phyloP scores from a whole-genome alignment of 2,888 invertebrate genomes.

The Nemoura dubitans region DNA sequence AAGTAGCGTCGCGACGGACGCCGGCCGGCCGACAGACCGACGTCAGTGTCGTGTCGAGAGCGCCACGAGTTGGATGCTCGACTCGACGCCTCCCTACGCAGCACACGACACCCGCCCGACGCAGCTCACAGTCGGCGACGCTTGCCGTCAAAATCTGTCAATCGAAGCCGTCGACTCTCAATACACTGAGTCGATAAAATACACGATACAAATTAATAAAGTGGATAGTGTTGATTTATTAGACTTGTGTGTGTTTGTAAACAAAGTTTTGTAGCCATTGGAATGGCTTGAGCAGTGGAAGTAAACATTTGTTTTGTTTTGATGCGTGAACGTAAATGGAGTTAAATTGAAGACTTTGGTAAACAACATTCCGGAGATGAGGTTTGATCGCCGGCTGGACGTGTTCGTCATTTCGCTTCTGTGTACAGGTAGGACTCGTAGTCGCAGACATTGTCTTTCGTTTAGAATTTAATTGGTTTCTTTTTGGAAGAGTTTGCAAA shows the following conservation, averaged over 20 bases:
- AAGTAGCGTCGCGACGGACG: conserved; percentile 28
- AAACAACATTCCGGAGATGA: conserved; percentile 18
- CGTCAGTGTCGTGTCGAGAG: conserved; percentile 21
- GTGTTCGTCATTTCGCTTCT: conserved; percentile 3
- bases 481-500: neutral
- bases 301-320: neutral
- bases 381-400: neutral
- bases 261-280: neutral
- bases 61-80: conserved; percentile 18
- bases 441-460: neutral
- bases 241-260: neutral
- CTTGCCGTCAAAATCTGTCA: neutral
- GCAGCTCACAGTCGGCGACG: neutral
- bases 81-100: neutral
- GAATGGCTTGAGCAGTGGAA: neutral
- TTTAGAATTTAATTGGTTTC: neutral
- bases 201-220: too few relatives aligned
- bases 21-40: neutral
- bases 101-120: neutral
- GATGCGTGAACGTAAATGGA: neutral
- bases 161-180: neutral
- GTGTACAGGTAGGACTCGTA: neutral
- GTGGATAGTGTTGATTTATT: neutral
- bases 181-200: too few relatives aligned
- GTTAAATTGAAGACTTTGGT: neutral